These are phyloP conservation scores for Diploptera punctata DNA, from an alignment of 2,888 invertebrate species.

Conservation along the genomic window DNA sequence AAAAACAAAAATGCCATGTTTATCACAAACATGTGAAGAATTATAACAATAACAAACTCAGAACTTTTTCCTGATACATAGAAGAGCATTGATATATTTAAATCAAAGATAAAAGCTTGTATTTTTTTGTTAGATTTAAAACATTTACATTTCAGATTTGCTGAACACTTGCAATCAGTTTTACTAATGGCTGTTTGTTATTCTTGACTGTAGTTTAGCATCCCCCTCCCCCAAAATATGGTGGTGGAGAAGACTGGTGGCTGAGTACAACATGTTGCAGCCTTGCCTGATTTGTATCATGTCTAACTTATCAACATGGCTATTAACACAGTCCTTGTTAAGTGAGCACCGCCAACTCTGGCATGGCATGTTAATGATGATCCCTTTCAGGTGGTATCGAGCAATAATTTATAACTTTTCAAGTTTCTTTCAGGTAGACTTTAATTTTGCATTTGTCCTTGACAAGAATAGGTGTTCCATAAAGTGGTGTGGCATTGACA, in stretches of 20 bases:
- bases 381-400: constrained; percentile 34
- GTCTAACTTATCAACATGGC: constrained; percentile 14
- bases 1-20: neutral
- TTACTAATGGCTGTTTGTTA: constrained; percentile 29
- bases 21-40: too few relatives aligned
- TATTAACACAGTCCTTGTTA: constrained; percentile 4
- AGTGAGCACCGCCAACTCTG: neutral
- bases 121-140: neutral
- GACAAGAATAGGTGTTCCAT: constrained; percentile 43
- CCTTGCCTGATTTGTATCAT: constrained; percentile 23
- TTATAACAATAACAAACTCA: too few relatives aligned
- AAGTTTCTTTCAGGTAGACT: constrained; percentile 41
- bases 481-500: constrained; percentile 41
- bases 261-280: neutral
- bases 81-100: too few relatives aligned
- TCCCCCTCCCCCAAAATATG: constrained; percentile 19
- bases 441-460: constrained; percentile 33
- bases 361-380: neutral
- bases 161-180: neutral
- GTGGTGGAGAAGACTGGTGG: constrained; percentile 18
- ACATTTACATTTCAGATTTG: constrained; percentile 19
- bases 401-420: constrained; percentile 33
- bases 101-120: neutral
- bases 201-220: constrained; percentile 30
- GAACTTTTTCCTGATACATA: too few relatives aligned